A percentile compares a stretch with the other conserved stretches of the same genome.
phyloP scores from a whole-genome alignment of 2,113 vertebrate genomes.

The Labeo catla region DNA sequence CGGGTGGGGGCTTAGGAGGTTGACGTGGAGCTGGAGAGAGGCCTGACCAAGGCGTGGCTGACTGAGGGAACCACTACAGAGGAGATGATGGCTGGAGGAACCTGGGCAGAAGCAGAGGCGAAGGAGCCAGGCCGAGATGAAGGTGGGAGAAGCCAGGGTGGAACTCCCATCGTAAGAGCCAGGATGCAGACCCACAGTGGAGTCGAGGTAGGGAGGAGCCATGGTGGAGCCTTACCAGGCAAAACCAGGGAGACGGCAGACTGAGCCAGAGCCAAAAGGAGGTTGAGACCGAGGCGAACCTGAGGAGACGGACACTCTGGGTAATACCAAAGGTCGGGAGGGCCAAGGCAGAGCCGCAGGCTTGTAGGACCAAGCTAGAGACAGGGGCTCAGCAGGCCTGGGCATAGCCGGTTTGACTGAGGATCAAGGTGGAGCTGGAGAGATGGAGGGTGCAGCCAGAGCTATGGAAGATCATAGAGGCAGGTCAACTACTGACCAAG shows the following conservation, averaged over 20 bases:
- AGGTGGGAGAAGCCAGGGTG: too few species aligned
- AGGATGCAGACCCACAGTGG: too few species aligned
- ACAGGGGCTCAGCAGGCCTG: background rate
- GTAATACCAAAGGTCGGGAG: background rate
- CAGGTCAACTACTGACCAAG: too few species aligned
- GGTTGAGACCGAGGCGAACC: background rate
- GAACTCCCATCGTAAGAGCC: too few species aligned
- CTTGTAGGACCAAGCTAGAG: background rate
- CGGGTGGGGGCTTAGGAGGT: too few species aligned
- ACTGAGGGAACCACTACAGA: too few species aligned
- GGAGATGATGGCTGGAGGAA: too few species aligned
- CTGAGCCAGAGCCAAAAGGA: background rate
- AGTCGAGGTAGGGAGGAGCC: background rate
- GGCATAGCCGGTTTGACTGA: background rate
- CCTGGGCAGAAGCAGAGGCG: too few species aligned
- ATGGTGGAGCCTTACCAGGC: background rate
- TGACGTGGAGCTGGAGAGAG: too few species aligned
- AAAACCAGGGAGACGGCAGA: background rate
- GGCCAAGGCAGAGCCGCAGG: background rate
- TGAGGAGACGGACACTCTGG: background rate
- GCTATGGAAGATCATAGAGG: background rate
- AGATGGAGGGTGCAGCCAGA: background rate
- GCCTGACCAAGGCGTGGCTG: too few species aligned
- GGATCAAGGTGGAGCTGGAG: background rate
- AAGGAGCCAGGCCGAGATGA: too few species aligned